A percentile compares a stretch with the other conserved stretches of the same genome.
phyloP scores from a whole-genome alignment of 2,113 vertebrate genomes.

The Chamaetylas fuelleborni region DNA sequence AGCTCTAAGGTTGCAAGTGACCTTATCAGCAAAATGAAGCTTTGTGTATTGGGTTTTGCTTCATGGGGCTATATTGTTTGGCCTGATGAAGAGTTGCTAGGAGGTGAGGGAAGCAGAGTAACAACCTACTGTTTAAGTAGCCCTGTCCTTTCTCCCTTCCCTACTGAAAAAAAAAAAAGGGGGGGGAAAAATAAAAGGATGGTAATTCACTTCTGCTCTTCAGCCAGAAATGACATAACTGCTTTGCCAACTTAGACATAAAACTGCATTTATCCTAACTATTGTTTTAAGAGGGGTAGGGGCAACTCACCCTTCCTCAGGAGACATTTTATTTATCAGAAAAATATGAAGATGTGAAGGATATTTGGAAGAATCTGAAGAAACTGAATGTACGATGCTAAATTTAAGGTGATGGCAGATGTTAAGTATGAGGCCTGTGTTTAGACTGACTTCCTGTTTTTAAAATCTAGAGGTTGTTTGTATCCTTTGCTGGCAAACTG shows the following conservation, averaged over 20 bases:
- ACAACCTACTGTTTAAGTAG: not conserved
- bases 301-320: not conserved
- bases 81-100: not conserved
- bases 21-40: not conserved
- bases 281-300: not conserved
- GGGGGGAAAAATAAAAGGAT: not conserved
- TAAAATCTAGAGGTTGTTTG: conserved; percentile 17
- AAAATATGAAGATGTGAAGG: not conserved
- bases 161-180: too few relatives aligned
- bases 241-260: not conserved
- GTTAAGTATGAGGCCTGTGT: not conserved
- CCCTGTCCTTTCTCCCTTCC: accelerated
- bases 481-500: conserved; percentile 2
- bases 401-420: conserved; percentile 24
- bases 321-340: not conserved
- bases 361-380: conserved; percentile 11
- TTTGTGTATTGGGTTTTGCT: not conserved
- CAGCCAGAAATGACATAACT: not conserved
- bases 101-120: not conserved
- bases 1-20: not conserved
- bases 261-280: not conserved
- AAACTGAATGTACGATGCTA: not conserved
- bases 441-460: conserved; percentile 43
- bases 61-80: not conserved
- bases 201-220: not conserved